Evolutionary conservation across 2,888 invertebrate species (phyloP).

Genomic region (Drosophila rubida): DNA sequence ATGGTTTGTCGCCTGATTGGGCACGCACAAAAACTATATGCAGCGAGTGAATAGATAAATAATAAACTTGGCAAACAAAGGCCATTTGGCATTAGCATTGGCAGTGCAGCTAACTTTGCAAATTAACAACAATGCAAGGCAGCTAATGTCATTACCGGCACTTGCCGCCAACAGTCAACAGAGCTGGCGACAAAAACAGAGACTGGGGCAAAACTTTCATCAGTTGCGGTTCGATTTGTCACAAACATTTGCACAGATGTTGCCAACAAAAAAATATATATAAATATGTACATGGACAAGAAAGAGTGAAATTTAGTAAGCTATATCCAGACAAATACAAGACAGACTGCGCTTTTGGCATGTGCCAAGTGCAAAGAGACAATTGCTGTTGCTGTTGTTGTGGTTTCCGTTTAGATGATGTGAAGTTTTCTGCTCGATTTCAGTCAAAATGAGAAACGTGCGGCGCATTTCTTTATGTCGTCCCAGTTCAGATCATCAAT

Average conservation of each 20-base stretch:
- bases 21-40: constrained; percentile 27
- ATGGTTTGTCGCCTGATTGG: constrained; percentile 47
- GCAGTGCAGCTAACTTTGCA: constrained; percentile 51
- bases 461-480: constrained; percentile 60
- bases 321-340: constrained; percentile 19
- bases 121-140: constrained; percentile 43
- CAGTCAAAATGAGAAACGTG: constrained; percentile 75
- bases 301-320: constrained; percentile 54
- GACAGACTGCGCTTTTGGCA: constrained; percentile 16
- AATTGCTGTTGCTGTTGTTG: constrained; percentile 40
- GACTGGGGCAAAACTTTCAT: constrained; percentile 47
- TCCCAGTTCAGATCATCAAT: constrained; percentile 62
- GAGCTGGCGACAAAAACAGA: background rate
- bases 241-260: constrained; percentile 67
- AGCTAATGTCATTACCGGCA: constrained; percentile 48
- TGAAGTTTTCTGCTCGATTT: constrained; percentile 54
- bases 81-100: constrained; percentile 46
- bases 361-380: constrained; percentile 28
- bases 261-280: constrained; percentile 30
- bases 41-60: background rate
- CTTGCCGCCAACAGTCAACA: constrained; percentile 26
- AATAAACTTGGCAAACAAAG: constrained; percentile 34
- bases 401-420: constrained; percentile 5
- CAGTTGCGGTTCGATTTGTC: constrained; percentile 49
- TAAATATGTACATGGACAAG: constrained; percentile 1